Evolutionary conservation across 2,113 vertebrate genomes (phyloP), one percentile per base, ranked within the genome.

Genomic region (Clarias magur): DNA sequence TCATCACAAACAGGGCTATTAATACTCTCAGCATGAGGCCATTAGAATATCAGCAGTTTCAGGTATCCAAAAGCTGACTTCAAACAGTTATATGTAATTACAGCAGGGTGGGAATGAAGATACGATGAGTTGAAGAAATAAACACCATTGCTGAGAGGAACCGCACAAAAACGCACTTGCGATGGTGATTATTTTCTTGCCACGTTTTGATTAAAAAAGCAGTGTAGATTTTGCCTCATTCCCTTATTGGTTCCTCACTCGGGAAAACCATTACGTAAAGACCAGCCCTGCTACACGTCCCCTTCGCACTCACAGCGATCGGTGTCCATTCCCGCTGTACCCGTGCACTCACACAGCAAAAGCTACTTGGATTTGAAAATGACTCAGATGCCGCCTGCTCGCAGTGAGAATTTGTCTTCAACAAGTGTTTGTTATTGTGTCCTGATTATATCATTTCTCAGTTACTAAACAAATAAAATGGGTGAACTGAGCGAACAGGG

Each of bases 41-140:
- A 95, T 96, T 95, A 95, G 94, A 92, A 94, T 92, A 93, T 94
- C 91, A 91, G 91, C 91, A 90, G 89, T 92, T 90, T 87, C 90
- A 88, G 91, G 90, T 91, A 94, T 94, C 93, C 93, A 93, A 91
- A 93, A 93, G 90, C 94, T 91, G 91, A 93, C 93, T 91, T 94
- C 91, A 95, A 96, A 95, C 95, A 94, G 95, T 95, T 93, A 92
- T 94, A 92, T 91, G 86, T 94, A 95, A 96, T 96, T 96, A 95
- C 89, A 95, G 93, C 92, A 91, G 88, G 89, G 91, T 90, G 92
- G 94, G 93, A 96, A 95, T 94, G 95, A 94, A 95, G 93, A 84
- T 92, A 89, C 90, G 92, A 70, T 92, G 93, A 90, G 90, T 93
- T 91, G 75, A 86, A 89, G 91, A 93, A 93, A 92, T 93, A 93